phyloP scores from a whole-genome alignment of 2,113 vertebrate genomes.

The Mionectes macconnelli region DNA sequence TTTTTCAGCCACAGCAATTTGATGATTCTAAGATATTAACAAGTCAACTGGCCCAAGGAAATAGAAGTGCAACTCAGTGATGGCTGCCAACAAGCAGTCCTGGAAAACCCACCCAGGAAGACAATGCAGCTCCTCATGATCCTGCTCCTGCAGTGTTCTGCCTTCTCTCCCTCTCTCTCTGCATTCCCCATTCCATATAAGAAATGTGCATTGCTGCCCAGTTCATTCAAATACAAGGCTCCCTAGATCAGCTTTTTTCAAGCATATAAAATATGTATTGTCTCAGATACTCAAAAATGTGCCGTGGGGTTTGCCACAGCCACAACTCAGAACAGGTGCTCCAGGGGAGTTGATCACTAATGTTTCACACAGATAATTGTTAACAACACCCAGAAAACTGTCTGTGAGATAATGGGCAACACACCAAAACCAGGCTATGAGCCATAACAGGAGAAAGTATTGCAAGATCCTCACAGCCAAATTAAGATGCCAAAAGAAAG shows the following conservation, averaged over 20 bases:
- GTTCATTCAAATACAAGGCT: not conserved
- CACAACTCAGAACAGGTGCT: not conserved
- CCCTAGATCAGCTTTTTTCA: not conserved
- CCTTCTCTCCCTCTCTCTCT: not conserved
- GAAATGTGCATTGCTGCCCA: not conserved
- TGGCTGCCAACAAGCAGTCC: not conserved
- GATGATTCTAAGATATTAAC: not conserved
- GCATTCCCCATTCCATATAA: not conserved
- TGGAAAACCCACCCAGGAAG: not conserved
- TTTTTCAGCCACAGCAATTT: not conserved
- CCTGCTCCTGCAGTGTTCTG: not conserved
- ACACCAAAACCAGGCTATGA: not conserved
- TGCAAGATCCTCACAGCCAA: not conserved
- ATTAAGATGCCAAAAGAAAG: not conserved
- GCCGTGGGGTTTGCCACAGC: not conserved
- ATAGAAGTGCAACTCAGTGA: not conserved
- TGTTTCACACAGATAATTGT: not conserved
- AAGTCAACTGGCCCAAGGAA: not conserved
- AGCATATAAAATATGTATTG: not conserved
- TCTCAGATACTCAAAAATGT: not conserved
- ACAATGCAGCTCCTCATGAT: not conserved
- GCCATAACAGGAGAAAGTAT: rapidly evolving
- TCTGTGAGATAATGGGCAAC: not conserved
- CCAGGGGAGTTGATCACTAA: not conserved
- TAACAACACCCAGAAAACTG: not conserved